A percentile compares a stretch with the other conserved stretches of the same genome.
These are phyloP conservation scores for Drosophila paulistorum DNA, from an alignment of 1,140 invertebrate species.

Conservation along the genomic window DNA sequence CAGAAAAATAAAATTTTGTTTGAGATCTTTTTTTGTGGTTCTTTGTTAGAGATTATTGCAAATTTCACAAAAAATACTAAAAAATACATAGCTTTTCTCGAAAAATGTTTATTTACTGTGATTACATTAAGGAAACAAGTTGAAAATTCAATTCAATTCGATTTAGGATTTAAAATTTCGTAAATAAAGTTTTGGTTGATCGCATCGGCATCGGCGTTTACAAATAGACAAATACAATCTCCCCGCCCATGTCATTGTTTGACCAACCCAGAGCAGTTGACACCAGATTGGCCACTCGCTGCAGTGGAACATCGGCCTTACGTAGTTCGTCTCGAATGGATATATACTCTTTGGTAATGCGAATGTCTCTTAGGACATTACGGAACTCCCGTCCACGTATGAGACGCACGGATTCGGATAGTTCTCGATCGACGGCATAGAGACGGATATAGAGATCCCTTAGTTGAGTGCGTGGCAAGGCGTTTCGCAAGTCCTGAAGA, in stretches of 20 bases:
- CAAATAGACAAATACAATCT: constrained; percentile 35
- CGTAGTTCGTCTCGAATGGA: constrained; percentile 31
- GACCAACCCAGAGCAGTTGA: constrained; percentile 56
- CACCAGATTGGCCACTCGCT: constrained; percentile 45
- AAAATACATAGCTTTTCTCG: too few species aligned
- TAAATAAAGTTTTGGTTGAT: background rate
- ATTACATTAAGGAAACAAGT: background rate
- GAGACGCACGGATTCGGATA: constrained; percentile 43
- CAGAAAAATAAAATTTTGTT: too few species aligned
- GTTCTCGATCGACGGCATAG: constrained; percentile 38
- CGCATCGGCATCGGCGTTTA: background rate
- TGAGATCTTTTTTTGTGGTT: too few species aligned
- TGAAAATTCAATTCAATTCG: too few species aligned
- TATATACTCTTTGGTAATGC: constrained; percentile 48
- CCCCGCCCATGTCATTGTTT: constrained; percentile 41
- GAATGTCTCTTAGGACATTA: constrained; percentile 41
- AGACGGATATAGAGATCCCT: constrained; percentile 49
- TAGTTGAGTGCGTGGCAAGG: constrained; percentile 42
- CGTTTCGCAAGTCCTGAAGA: constrained; percentile 52
- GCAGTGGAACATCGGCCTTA: constrained; percentile 48
- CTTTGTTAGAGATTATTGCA: too few species aligned
- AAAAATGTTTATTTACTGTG: background rate
- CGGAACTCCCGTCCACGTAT: constrained; percentile 58
- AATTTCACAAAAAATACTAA: too few species aligned
- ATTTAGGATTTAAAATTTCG: too few species aligned